These are phyloP conservation scores for Trichonephila inaurata DNA, from an alignment of 1,140 invertebrate species.

Conservation along the genomic window DNA sequence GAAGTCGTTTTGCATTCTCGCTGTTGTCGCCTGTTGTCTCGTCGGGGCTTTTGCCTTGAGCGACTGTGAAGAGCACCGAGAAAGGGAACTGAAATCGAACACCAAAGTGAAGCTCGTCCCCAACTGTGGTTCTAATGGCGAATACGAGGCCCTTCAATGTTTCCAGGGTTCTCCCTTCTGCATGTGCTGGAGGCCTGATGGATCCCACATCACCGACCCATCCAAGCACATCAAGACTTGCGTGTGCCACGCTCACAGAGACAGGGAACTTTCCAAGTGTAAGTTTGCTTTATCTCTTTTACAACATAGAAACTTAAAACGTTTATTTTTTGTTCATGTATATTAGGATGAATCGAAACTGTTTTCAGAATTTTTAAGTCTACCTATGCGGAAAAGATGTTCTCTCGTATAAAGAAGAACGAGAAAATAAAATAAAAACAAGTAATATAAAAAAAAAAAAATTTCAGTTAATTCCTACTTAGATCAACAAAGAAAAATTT, in stretches of 20 bases:
- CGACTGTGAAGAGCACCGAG: slow-evolving; percentile 59
- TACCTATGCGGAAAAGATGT: too few relatives aligned
- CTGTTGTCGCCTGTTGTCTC: slow-evolving; percentile 19
- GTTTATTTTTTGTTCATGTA: too few relatives aligned
- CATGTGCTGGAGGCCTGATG: slow-evolving; percentile 76
- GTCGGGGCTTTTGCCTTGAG: neutral
- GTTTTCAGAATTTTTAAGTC: too few relatives aligned
- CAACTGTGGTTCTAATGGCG: slow-evolving; percentile 67
- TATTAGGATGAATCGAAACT: too few relatives aligned
- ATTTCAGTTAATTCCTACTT: too few relatives aligned
- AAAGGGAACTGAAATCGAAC: slow-evolving; percentile 36
- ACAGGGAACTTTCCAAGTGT: slow-evolving; percentile 37
- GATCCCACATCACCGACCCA: slow-evolving; percentile 61
- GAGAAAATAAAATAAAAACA: too few relatives aligned
- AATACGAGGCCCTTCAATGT: slow-evolving; percentile 75
- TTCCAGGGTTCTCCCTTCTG: slow-evolving; percentile 68
- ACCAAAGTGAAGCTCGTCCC: slow-evolving; percentile 61
- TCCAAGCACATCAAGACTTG: slow-evolving; percentile 73
- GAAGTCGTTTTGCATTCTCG: slow-evolving; percentile 3
- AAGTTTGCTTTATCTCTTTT: neutral
- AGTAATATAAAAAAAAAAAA: too few relatives aligned
- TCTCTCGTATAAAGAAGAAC: too few relatives aligned
- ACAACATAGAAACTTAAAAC: too few relatives aligned
- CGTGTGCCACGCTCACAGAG: slow-evolving; percentile 54
- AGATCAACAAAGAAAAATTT: too few relatives aligned